Evolutionary conservation across 2,888 invertebrate species (phyloP).

Genomic region (Drosophila paramelanica): DNA sequence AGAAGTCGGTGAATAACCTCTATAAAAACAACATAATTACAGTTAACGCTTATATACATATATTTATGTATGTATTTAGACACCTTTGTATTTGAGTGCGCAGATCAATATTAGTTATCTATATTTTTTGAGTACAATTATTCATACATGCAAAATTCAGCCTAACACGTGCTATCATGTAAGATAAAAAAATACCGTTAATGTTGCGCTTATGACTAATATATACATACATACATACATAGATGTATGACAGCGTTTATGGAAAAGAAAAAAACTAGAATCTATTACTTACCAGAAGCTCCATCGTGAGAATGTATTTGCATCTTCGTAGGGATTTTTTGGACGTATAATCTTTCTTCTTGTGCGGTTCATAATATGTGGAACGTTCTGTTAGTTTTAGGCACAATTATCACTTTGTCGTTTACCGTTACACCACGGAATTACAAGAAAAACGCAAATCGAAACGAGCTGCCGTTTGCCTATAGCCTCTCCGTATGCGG

Average conservation of each 20-base stretch:
- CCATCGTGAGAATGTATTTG: slow-evolving; percentile 88
- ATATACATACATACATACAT: too few species aligned
- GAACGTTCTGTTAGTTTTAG: slow-evolving; percentile 13
- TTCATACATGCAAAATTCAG: background rate
- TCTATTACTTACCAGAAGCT: slow-evolving; percentile 88
- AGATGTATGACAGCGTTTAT: background rate
- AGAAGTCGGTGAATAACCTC: slow-evolving; percentile 28
- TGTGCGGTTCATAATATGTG: slow-evolving; percentile 83
- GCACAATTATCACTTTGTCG: slow-evolving; percentile 36
- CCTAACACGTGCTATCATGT: slow-evolving; percentile 49
- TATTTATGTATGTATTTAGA: background rate
- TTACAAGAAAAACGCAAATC: slow-evolving; percentile 20
- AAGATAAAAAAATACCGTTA: slow-evolving; percentile 47
- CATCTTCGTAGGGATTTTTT: slow-evolving; percentile 88
- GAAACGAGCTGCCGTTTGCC: slow-evolving; percentile 1
- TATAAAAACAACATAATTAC: slow-evolving; percentile 2
- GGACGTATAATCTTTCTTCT: slow-evolving; percentile 85
- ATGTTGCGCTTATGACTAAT: slow-evolving; percentile 32
- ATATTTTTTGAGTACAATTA: background rate
- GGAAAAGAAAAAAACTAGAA: slow-evolving; percentile 15
- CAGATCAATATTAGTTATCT: background rate
- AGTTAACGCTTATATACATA: background rate
- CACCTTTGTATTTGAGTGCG: background rate
- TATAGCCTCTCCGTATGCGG: slow-evolving; percentile 3
- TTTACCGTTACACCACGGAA: slow-evolving; percentile 54